Conservation (phyloP, 2,797 vertebrate genomes). For the Gephyroberyx darwinii region DNA sequence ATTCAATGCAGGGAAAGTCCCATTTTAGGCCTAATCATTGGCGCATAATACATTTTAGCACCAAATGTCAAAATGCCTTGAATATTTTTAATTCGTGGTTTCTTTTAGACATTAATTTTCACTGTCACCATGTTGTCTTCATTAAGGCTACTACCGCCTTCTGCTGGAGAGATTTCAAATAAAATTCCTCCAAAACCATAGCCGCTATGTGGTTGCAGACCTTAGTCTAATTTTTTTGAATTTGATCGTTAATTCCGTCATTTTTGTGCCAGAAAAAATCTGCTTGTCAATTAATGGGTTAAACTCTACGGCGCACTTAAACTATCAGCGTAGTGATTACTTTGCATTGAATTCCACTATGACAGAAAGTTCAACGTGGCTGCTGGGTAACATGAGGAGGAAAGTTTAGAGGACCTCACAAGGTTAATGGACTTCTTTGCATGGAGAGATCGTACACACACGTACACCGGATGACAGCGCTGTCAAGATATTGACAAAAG, state of each 20-base stretch:
- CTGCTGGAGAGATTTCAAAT: slow-evolving; percentile 23
- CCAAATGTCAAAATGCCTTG: too few relatives aligned
- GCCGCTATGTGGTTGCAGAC: too few relatives aligned
- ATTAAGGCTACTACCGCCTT: slow-evolving; percentile 24
- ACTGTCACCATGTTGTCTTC: background rate
- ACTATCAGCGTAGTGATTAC: background rate
- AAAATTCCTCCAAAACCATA: background rate
- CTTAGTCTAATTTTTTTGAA: too few relatives aligned
- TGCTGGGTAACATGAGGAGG: background rate
- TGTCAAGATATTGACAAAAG: too few relatives aligned
- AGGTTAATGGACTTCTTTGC: background rate
- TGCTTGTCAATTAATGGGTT: background rate
- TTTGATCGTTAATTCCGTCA: too few relatives aligned
- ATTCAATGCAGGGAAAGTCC: too few relatives aligned
- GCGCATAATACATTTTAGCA: too few relatives aligned
- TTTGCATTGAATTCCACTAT: background rate
- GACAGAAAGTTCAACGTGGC: background rate
- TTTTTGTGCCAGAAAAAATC: background rate
- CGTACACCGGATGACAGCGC: too few relatives aligned
- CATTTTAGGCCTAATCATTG: too few relatives aligned
- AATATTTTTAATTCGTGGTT: too few relatives aligned
- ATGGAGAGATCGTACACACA: background rate
- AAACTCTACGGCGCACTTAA: too few relatives aligned
- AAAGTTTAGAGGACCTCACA: background rate
- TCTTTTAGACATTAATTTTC: too few relatives aligned